These are phyloP conservation scores for Gasterosteus nipponicus DNA, from an alignment of 2,113 vertebrate genomes.

Conservation along the genomic window DNA sequence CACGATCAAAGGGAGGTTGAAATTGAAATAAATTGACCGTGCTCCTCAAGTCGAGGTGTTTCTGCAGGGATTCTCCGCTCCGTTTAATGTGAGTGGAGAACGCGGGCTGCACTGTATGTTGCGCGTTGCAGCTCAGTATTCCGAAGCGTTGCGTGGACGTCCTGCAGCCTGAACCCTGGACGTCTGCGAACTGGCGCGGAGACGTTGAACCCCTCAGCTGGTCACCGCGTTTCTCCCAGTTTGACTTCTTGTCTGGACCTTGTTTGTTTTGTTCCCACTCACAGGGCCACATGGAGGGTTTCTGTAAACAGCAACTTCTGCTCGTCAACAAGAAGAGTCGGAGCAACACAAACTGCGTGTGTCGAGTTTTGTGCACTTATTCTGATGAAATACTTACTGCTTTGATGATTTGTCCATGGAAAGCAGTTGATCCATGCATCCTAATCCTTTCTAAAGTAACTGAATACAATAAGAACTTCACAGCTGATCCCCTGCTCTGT, in stretches of 20 bases:
- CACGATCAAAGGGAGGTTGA: background rate
- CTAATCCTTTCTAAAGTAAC: background rate
- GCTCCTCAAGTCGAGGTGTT: background rate
- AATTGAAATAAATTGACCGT: background rate
- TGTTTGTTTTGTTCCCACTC: slow-evolving; percentile 23
- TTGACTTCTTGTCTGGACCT: slow-evolving; percentile 8
- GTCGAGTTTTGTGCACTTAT: background rate
- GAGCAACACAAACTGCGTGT: background rate
- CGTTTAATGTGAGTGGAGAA: background rate
- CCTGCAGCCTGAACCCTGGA: background rate
- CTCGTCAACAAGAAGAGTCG: background rate
- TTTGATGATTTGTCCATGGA: background rate
- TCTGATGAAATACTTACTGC: too few species aligned
- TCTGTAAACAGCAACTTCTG: background rate
- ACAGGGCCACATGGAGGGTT: background rate
- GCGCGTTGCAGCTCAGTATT: background rate
- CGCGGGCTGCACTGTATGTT: background rate
- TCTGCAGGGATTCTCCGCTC: background rate
- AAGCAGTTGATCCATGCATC: background rate
- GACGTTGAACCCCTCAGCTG: slow-evolving; percentile 5
- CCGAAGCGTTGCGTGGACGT: background rate
- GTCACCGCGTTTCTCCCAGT: slow-evolving; percentile 9
- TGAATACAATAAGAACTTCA: background rate
- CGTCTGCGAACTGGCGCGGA: slow-evolving; percentile 3
- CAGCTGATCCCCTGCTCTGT: too few species aligned